A percentile compares a stretch with the other conserved stretches of the same genome.
Evolutionary conservation across 2,797 vertebrate species (phyloP).

Genomic region (Leucoraja ocellata): DNA sequence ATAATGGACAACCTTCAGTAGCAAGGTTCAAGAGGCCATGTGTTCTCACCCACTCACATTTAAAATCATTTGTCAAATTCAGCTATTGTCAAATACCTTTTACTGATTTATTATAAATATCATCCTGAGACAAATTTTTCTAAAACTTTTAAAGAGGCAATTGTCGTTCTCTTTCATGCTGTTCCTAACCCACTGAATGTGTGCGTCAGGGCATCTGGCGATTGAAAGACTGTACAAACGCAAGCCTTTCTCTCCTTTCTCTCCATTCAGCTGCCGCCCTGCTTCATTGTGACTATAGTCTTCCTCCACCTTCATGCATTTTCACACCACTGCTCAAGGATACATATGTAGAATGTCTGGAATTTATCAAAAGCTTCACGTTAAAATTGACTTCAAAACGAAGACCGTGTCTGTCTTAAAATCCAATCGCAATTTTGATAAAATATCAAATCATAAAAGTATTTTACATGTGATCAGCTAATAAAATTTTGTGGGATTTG

Average conservation of each 20-base stretch:
- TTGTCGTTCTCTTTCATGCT: neutral
- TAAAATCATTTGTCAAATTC: neutral
- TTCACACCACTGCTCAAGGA: neutral
- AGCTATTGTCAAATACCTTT: neutral
- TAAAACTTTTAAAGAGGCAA: neutral
- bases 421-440: neutral
- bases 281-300: neutral
- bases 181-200: neutral
- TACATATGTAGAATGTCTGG: neutral
- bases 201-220: neutral
- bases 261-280: neutral
- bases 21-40: too few relatives aligned
- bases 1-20: too few relatives aligned
- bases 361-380: too few relatives aligned
- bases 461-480: neutral
- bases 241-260: neutral
- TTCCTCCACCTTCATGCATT: neutral
- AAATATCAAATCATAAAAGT: neutral
- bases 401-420: neutral
- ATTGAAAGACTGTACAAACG: neutral
- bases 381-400: neutral
- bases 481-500: too few relatives aligned
- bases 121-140: neutral
- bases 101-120: neutral
- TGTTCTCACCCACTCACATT: neutral